phyloP scores from a whole-genome alignment of 2,113 vertebrate genomes.

The Strix aluco region DNA sequence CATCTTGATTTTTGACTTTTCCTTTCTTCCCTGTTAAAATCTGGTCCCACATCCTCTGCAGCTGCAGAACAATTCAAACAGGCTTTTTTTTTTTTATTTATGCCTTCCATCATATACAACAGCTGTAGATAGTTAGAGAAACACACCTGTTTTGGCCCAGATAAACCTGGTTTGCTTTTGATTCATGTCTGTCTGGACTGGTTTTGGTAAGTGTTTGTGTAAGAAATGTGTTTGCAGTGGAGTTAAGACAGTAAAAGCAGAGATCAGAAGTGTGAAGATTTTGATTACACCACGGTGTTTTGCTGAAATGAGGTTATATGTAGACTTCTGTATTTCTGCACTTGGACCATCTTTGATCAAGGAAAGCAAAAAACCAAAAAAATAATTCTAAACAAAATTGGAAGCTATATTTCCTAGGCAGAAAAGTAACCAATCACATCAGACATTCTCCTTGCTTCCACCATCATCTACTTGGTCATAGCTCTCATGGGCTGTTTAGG shows the following conservation, averaged over 20 bases:
- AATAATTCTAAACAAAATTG: neutral
- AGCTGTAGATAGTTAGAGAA: conserved; percentile 2
- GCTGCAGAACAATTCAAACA: conserved; percentile 13
- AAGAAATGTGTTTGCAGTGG: neutral
- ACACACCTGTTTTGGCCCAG: neutral
- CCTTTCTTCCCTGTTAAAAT: neutral
- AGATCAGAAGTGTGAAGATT: neutral
- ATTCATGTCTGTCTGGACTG: neutral
- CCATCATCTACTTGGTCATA: neutral
- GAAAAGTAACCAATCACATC: neutral
- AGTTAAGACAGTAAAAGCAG: neutral
- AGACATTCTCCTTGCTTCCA: neutral
- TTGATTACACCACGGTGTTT: neutral
- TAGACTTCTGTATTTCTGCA: neutral
- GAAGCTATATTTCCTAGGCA: neutral
- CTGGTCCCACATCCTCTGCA: conserved; percentile 49
- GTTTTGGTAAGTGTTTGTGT: neutral
- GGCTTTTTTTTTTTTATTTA: neutral
- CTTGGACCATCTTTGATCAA: neutral
- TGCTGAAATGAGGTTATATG: neutral
- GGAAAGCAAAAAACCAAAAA: neutral
- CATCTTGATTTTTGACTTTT: neutral
- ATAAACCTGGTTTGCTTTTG: neutral
- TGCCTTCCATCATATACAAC: neutral
- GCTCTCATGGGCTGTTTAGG: neutral